Evolutionary conservation across 2,888 invertebrate genomes (phyloP), one percentile per base, ranked within the genome.

Genomic region (Sphaerophoria taeniata): DNA sequence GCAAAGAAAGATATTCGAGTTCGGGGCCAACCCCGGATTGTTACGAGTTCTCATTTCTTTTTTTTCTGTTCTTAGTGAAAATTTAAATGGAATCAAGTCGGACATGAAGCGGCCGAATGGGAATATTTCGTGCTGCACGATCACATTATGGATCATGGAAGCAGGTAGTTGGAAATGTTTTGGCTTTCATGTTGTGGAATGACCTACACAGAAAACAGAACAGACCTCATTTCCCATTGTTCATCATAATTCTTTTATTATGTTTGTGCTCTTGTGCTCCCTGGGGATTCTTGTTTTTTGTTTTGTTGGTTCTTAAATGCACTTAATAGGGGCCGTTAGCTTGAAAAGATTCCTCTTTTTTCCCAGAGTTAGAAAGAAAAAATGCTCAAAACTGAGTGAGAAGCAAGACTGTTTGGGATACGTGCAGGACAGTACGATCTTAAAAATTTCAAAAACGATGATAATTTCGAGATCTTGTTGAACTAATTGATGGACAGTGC

Each of bases 1-100:
- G 24, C 24, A 24, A 24, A 24, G 24, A 24, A 24, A 24, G 24
- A 24, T 24, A 24, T 24, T 24, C 24, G 24, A 24, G 24, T 24
- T 24, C 24, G 24, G 24, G 24, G 2, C 24, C 63, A 16, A 65
- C 49, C 49, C 63, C 49, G 49, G 63, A 34, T 65, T 63, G 63
- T 47, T 63, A 34, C 47, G 34, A 47, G 47, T 33, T 65, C 16
- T 24, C 24, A 24, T 24, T 31, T 63, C 11, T 24, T 39, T 4
- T 39, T 4, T 55, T 43, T 24, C 3, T 60, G 6, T 60, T 47
- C 34, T 34, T 36, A 65, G 63, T 47, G 47, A 34, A 49, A 31
- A 63, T 47, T 45, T 47, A 33, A 65, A 65, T 65, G 34, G 47
- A 65, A 65, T 65, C 49, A 65, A 49, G 63, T 65, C 63, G 34